A percentile compares a stretch with the other conserved stretches of the same genome.
These are phyloP conservation scores for Chloebia gouldiae DNA, from an alignment of 2,113 vertebrate genomes.

Conservation along the genomic window DNA sequence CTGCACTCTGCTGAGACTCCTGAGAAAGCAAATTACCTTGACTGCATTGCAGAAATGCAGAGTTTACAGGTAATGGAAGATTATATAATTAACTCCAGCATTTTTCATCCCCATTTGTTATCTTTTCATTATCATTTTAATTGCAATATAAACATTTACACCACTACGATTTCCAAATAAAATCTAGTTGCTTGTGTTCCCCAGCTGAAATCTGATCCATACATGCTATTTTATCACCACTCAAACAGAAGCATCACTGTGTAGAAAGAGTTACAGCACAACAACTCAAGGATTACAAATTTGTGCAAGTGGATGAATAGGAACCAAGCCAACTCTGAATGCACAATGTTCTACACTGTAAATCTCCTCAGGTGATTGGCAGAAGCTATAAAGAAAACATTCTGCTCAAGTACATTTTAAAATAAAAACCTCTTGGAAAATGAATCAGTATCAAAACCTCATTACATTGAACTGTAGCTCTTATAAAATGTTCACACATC, in stretches of 20 bases:
- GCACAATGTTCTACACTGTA: not conserved
- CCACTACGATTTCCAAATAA: not conserved
- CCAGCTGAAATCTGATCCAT: not conserved
- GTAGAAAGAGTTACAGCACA: not conserved
- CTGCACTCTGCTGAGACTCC: conserved; percentile 25
- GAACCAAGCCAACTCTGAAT: conserved; percentile 21
- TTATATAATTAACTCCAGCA: conserved; percentile 7
- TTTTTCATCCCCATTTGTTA: not conserved
- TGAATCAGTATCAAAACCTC: not conserved
- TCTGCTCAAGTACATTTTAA: not conserved
- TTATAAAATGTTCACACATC: conserved; percentile 17
- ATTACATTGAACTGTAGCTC: conserved; percentile 2
- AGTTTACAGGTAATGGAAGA: conserved; percentile 9
- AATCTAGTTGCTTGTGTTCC: not conserved
- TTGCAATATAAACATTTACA: conserved; percentile 1
- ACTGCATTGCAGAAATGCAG: conserved; percentile 66
- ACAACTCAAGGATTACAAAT: not conserved
- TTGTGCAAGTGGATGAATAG: not conserved
- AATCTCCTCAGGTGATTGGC: not conserved
- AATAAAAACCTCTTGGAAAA: conserved; percentile 20
- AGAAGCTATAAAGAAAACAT: not conserved
- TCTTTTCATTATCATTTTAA: conserved; percentile 1
- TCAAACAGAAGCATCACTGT: not conserved
- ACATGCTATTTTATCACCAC: not conserved
- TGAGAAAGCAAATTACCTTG: conserved; percentile 52